Percentiles rank a stretch among this genome's conserved stretches.
Conservation (phyloP, 2,113 vertebrate species). For the Notothenia rossii region DNA sequence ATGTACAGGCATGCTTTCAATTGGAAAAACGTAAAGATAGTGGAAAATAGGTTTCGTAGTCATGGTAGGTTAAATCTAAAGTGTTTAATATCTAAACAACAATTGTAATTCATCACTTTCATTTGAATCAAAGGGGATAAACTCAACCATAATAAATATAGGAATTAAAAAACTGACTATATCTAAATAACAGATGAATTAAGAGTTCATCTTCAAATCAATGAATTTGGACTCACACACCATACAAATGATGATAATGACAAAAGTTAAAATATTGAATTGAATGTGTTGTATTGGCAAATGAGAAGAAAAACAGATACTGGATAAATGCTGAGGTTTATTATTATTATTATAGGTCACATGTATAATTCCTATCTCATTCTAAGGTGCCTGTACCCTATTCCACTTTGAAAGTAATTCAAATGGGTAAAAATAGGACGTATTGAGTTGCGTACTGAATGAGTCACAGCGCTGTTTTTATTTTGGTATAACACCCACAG, state of each 20-base stretch:
- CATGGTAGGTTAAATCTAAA: not conserved
- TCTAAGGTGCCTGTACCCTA: conserved; percentile 21
- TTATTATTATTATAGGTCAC: not conserved
- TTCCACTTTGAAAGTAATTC: conserved; percentile 31
- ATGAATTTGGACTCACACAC: not conserved
- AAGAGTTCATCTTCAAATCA: not conserved
- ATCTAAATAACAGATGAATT: too few relatives aligned
- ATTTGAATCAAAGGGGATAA: not conserved
- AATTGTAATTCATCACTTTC: not conserved
- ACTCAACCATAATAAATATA: not conserved
- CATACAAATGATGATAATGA: not conserved
- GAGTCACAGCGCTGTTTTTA: conserved; percentile 69
- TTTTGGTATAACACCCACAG: conserved; percentile 68
- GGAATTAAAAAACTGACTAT: not conserved
- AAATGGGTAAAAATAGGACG: conserved; percentile 61
- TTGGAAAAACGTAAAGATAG: not conserved
- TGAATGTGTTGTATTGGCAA: not conserved
- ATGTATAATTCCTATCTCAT: not conserved
- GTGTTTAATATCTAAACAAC: not conserved
- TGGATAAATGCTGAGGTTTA: not conserved
- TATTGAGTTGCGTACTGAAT: conserved; percentile 42
- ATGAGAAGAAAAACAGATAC: not conserved
- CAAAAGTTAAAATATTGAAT: not conserved
- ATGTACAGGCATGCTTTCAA: not conserved
- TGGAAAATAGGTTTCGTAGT: not conserved